phyloP scores from a whole-genome alignment of 2,113 vertebrate genomes.

The Trinectes maculatus region DNA sequence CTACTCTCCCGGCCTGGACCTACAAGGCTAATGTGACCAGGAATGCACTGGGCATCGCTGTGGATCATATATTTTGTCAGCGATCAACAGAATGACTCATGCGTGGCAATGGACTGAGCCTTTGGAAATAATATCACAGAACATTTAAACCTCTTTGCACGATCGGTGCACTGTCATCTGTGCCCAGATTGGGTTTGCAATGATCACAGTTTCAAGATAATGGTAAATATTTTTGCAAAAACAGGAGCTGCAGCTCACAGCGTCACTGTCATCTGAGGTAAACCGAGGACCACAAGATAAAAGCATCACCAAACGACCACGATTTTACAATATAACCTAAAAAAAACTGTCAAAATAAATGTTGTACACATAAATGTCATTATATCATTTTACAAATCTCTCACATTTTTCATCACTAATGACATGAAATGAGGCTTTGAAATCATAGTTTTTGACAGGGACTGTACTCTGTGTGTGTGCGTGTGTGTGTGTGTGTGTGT shows the following conservation, averaged over 20 bases:
- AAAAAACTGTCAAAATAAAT: not conserved
- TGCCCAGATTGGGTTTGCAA: not conserved
- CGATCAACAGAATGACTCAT: constrained; percentile 76
- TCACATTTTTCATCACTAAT: no score
- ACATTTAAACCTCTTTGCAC: constrained; percentile 29
- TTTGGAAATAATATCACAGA: constrained; percentile 53
- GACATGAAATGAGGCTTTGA: constrained; percentile 11
- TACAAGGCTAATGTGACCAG: constrained; percentile 54
- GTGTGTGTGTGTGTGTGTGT: not conserved
- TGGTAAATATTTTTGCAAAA: not conserved
- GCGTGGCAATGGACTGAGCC: constrained; percentile 64
- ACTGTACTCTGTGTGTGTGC: no score
- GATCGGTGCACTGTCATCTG: constrained; percentile 1
- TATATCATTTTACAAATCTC: constrained; percentile 5
- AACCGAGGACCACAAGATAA: not conserved
- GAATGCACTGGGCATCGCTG: constrained; percentile 58
- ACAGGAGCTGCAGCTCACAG: constrained; percentile 16
- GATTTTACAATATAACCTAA: not conserved
- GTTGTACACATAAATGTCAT: not conserved
- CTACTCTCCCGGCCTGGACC: constrained; percentile 32
- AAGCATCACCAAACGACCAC: not conserved
- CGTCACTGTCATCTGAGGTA: constrained; percentile 7
- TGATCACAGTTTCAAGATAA: not conserved
- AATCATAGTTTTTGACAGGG: no score
- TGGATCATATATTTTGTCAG: constrained; percentile 59